Base-by-base conservation (phyloP, 2,797 vertebrate genomes). In the Calcarius lapponicus region DNA sequence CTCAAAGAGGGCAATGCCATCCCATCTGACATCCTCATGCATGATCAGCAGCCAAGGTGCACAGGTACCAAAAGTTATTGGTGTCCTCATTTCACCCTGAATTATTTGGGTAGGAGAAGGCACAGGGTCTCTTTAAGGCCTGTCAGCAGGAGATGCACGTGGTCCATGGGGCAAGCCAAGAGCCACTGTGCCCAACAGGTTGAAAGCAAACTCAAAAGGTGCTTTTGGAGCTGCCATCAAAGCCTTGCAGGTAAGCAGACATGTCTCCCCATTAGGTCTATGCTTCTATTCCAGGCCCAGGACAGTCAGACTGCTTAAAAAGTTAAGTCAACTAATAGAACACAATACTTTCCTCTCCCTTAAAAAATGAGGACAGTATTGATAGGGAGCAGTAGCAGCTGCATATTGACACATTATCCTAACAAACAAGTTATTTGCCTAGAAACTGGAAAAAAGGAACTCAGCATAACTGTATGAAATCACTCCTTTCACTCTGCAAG, bases 41-140 rank as follows among this genome's bases (percentile, higher is more conserved):
- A 0, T 13, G 29, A 84, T 42, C 62, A 84, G 65, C 38, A n/a
- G 50, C 69, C 20, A 15, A 75, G 43, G 25, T 36, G 18, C 56
- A 32, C 0, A 1, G 58, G 19, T 29, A 87, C 15, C 32, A 29
- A 34, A 79, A 65, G 18, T 16, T 45, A 70, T 24, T 0, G 0
- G 25, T n/a, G 53, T 71, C 81, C 65, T 91, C 57, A 51, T 80
- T 83, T 92, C 20, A 53, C 43, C 53, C 42, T 28, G 14, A 31
- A 28, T 34, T 43, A 28, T 24, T 21, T 8, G 28, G 47, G 60
- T 17, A 51, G 73, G 48, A 92, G 16, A 29, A 81, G 20, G 45
- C 48, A 78, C 17, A 54, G n/a, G n/a, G 31, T 17, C 19, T 12
- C 70, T 60, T 60, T 51, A 22, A 25, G 69, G 18, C 48, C 26